Conservation (phyloP, 2,888 invertebrate species). For the Aphidoletes aphidimyza region DNA sequence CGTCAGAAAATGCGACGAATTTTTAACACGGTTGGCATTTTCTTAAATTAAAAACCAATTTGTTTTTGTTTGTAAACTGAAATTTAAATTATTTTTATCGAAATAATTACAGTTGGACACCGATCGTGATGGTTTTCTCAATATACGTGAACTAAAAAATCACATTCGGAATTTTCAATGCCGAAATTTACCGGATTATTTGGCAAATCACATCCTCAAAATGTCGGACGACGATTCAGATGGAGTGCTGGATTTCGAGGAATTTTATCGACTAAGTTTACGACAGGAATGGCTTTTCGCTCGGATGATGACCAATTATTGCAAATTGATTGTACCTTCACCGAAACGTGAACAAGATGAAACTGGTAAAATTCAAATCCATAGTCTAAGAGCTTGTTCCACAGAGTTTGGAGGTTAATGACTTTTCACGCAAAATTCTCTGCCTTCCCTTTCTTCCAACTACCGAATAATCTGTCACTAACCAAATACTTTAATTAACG, state of each 20-base stretch:
- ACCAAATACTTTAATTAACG: not conserved
- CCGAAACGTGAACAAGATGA: slow-evolving; percentile 65
- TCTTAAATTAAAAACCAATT: not conserved
- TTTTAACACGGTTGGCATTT: slow-evolving; percentile 51
- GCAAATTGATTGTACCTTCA: slow-evolving; percentile 63
- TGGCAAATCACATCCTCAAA: slow-evolving; percentile 75
- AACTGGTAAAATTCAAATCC: slow-evolving; percentile 59
- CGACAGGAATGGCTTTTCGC: slow-evolving; percentile 67
- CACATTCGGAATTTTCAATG: slow-evolving; percentile 64
- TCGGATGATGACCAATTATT: slow-evolving; percentile 63
- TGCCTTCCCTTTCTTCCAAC: too few relatives aligned
- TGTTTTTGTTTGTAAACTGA: not conserved
- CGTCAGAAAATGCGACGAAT: not conserved
- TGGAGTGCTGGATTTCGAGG: slow-evolving; percentile 74
- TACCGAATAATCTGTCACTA: not conserved
- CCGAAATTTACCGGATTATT: slow-evolving; percentile 75
- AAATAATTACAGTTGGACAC: slow-evolving; percentile 77
- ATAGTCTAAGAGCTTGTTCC: too few relatives aligned
- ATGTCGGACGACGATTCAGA: slow-evolving; percentile 72
- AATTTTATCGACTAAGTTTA: slow-evolving; percentile 74
- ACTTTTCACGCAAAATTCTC: too few relatives aligned
- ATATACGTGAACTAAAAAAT: slow-evolving; percentile 71
- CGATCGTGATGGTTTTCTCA: slow-evolving; percentile 77
- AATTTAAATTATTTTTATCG: not conserved
- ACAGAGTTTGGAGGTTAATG: too few relatives aligned